Evolutionary conservation across 2,888 invertebrate species (phyloP).

Genomic region (Disparrhopalites patrizii): DNA sequence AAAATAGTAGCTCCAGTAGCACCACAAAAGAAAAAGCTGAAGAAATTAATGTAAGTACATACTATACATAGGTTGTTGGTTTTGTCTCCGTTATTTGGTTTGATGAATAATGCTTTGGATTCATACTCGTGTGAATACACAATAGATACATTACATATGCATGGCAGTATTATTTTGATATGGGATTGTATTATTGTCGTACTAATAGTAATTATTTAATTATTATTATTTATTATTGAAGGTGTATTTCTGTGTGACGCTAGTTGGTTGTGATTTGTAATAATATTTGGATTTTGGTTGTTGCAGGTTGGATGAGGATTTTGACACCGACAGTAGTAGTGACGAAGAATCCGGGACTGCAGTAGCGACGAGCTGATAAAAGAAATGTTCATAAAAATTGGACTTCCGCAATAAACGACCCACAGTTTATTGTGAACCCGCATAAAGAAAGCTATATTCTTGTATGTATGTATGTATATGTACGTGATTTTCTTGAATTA

Average conservation of each 20-base stretch:
- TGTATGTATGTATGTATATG: too few relatives aligned
- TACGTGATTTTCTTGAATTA: too few relatives aligned
- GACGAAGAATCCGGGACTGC: slow-evolving; percentile 33
- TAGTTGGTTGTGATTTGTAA: neutral
- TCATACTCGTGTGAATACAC: too few relatives aligned
- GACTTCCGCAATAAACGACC: too few relatives aligned
- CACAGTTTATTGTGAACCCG: too few relatives aligned
- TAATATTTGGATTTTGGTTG: slow-evolving; percentile 9
- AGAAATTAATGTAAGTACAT: slow-evolving; percentile 39
- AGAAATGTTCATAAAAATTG: too few relatives aligned
- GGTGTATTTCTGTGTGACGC: too few relatives aligned
- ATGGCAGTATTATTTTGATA: neutral
- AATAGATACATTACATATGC: too few relatives aligned
- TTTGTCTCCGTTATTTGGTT: neutral
- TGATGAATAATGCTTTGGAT: too few relatives aligned
- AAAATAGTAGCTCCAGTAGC: neutral
- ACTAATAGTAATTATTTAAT: slow-evolving; percentile 4
- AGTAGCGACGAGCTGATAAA: slow-evolving; percentile 19
- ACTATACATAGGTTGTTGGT: neutral
- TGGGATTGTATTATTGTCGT: neutral
- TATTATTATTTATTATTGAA: neutral
- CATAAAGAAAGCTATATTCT: too few relatives aligned
- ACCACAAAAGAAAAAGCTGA: slow-evolving; percentile 21
- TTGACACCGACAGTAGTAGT: slow-evolving; percentile 34
- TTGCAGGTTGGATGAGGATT: slow-evolving; percentile 45